Evolutionary conservation across 1,140 invertebrate species (phyloP).

Genomic region (Bombus picipes): DNA sequence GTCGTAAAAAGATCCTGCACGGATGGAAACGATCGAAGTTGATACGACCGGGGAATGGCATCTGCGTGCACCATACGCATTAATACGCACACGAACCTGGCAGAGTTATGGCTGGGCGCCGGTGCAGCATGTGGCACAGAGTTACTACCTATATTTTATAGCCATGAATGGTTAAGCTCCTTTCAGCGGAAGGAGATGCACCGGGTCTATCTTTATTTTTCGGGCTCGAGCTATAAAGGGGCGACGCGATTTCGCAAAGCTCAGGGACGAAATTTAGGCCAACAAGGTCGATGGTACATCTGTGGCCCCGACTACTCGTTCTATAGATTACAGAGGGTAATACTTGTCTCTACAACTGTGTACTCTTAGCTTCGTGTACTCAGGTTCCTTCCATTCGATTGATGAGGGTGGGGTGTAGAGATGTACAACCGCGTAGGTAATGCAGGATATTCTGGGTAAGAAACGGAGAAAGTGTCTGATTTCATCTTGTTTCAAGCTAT

Average conservation of each 20-base stretch:
- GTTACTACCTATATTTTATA: constrained; percentile 58
- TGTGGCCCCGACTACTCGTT: constrained; percentile 35
- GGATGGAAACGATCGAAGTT: background rate
- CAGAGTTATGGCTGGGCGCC: constrained; percentile 24
- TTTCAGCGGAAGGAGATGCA: constrained; percentile 47
- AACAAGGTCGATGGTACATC: constrained; percentile 45
- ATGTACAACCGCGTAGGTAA: background rate
- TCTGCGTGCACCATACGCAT: constrained; percentile 4
- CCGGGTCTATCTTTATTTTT: constrained; percentile 26
- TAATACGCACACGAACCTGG: background rate
- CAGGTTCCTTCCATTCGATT: background rate
- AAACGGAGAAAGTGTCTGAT: too few relatives aligned
- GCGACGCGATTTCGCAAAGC: constrained; percentile 55
- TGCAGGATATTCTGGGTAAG: too few relatives aligned
- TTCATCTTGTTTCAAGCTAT: too few relatives aligned
- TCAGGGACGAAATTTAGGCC: constrained; percentile 42
- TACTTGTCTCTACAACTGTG: background rate
- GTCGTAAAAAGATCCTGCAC: background rate
- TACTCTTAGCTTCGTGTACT: background rate
- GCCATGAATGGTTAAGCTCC: constrained; percentile 64
- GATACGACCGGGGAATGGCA: background rate
- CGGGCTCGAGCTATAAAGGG: constrained; percentile 30
- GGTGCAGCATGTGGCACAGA: constrained; percentile 51
- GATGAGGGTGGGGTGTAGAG: background rate
- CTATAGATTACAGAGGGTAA: constrained; percentile 38